Conservation (phyloP, 2,113 vertebrate genomes). For the Oncorhynchus clarkii region DNA sequence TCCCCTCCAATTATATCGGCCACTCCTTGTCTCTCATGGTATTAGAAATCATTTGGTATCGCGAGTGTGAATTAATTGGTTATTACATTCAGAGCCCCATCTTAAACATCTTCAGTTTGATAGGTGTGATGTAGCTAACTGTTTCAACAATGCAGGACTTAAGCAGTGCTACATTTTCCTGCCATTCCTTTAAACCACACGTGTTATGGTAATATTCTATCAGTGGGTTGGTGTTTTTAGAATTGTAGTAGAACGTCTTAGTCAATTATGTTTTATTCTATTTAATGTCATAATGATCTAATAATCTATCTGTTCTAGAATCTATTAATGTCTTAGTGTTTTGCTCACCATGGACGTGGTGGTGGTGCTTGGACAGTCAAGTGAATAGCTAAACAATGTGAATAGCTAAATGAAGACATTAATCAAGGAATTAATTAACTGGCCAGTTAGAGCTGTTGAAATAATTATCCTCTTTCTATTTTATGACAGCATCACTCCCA, state of each 20-base stretch:
- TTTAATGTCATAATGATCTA: background rate
- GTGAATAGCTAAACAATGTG: background rate
- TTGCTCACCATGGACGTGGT: background rate
- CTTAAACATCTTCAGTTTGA: too few species aligned
- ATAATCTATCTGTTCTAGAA: background rate
- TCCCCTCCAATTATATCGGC: background rate
- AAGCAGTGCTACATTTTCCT: too few species aligned
- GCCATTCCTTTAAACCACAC: too few species aligned
- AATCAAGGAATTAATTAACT: slow-evolving; percentile 46
- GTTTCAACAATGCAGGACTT: too few species aligned
- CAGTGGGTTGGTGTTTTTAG: too few species aligned
- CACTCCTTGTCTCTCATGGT: background rate
- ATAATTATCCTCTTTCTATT: slow-evolving; percentile 28
- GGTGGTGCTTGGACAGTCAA: background rate
- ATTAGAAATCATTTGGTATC: background rate
- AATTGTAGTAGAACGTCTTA: background rate
- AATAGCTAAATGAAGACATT: slow-evolving; percentile 30
- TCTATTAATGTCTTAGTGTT: too few species aligned
- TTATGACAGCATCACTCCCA: slow-evolving; percentile 26
- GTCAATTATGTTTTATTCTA: background rate
- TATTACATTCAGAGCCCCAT: background rate
- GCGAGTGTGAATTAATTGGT: slow-evolving; percentile 24
- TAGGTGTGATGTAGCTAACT: too few species aligned
- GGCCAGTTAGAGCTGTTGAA: slow-evolving; percentile 39
- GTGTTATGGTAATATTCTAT: background rate